Percentiles rank a stretch among this genome's conserved stretches.
Evolutionary conservation across 2,113 vertebrate genomes (phyloP).

Genomic region (Nyctereutes procyonoides): DNA sequence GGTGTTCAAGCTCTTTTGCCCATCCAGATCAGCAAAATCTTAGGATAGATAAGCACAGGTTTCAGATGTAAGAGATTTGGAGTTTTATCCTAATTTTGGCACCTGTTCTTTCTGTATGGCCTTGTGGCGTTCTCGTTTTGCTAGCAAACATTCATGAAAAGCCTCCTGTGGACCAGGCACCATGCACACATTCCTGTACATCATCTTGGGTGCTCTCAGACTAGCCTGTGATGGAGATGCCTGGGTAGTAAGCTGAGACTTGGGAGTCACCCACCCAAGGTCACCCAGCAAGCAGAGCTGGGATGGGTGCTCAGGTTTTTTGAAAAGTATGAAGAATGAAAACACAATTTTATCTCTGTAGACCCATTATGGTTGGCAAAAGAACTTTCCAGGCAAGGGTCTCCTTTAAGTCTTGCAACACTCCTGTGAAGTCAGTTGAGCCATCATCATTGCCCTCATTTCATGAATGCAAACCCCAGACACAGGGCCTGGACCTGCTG

Average conservation of each 20-base stretch:
- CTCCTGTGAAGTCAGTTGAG: background rate
- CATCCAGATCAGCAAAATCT: background rate
- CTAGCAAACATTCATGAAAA: background rate
- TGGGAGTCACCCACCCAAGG: background rate
- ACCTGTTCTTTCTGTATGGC: background rate
- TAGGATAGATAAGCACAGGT: background rate
- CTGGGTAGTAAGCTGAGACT: background rate
- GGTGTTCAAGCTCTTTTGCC: background rate
- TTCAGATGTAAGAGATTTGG: background rate
- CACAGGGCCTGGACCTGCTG: background rate
- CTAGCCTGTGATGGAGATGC: background rate
- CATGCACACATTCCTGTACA: background rate
- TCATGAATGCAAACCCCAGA: background rate
- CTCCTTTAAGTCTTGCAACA: background rate
- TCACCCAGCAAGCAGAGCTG: background rate
- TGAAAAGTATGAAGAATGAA: background rate
- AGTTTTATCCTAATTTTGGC: background rate
- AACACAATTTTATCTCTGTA: background rate
- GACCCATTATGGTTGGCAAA: background rate
- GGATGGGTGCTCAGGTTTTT: background rate
- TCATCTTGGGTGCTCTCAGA: background rate
- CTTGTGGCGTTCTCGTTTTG: background rate
- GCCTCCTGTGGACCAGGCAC: background rate
- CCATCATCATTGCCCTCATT: rapidly evolving
- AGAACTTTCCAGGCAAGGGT: background rate